These are phyloP conservation scores for Leptinotarsa undecemlineata DNA, from an alignment of 1,140 invertebrate species.

Conservation along the genomic window DNA sequence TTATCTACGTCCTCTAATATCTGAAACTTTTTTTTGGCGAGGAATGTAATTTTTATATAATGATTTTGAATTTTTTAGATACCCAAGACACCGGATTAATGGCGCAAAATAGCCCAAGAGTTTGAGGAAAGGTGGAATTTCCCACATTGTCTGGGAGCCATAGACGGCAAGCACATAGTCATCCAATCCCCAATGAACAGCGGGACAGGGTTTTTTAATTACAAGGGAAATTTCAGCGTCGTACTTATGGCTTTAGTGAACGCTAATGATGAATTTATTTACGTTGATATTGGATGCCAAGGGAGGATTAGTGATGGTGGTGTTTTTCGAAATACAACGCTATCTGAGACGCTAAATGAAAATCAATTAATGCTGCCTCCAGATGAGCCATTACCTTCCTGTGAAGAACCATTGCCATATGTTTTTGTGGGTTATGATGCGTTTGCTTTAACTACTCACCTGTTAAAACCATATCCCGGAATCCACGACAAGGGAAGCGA, in stretches of 20 bases:
- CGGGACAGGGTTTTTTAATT: constrained; percentile 35
- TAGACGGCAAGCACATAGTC: too few relatives aligned
- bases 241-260: constrained; percentile 35
- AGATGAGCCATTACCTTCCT: constrained; percentile 36
- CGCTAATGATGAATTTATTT: too few relatives aligned
- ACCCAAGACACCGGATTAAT: too few relatives aligned
- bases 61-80: too few relatives aligned
- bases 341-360: constrained; percentile 39
- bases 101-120: too few relatives aligned
- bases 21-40: too few relatives aligned
- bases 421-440: constrained; percentile 53
- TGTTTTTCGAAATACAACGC: constrained; percentile 30
- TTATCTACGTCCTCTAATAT: too few relatives aligned
- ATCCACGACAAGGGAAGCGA: constrained; percentile 27
- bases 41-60: too few relatives aligned
- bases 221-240: constrained; percentile 39
- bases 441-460: constrained; percentile 45
- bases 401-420: constrained; percentile 41
- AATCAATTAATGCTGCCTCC: constrained; percentile 42
- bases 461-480: constrained; percentile 51
- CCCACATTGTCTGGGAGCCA: too few relatives aligned
- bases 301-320: constrained; percentile 48
- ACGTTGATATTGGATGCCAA: constrained; percentile 38
- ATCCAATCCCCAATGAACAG: too few relatives aligned
- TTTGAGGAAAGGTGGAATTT: background rate